These are phyloP conservation scores for Euleptes europaea DNA, from an alignment of 2,113 vertebrate species.

Conservation along the genomic window DNA sequence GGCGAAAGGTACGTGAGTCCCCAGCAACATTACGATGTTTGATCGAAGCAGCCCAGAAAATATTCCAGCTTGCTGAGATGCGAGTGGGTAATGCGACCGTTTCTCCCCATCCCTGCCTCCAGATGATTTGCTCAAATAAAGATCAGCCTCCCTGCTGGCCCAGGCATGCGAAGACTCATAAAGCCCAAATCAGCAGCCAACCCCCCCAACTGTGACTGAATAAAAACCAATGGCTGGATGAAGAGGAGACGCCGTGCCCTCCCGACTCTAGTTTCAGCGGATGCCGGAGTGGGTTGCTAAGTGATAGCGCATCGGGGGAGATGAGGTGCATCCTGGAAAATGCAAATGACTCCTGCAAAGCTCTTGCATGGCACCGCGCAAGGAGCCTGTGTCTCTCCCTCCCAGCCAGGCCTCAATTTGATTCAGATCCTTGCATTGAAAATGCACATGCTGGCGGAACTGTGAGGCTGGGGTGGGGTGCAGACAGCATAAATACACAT, in stretches of 20 bases:
- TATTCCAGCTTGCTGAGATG: neutral
- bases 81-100: slow-evolving; percentile 30
- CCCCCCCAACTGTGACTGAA: slow-evolving; percentile 26
- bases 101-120: neutral
- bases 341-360: slow-evolving; percentile 23
- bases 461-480: neutral
- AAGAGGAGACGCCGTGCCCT: slow-evolving; percentile 9
- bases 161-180: slow-evolving; percentile 8
- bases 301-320: slow-evolving; percentile 25
- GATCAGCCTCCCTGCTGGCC: slow-evolving; percentile 8
- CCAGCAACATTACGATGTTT: slow-evolving; percentile 30
- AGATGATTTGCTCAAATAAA: slow-evolving; percentile 38
- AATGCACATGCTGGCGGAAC: neutral
- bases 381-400: slow-evolving; percentile 28
- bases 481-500: neutral
- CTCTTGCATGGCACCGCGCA: neutral
- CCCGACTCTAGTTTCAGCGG: slow-evolving; percentile 1
- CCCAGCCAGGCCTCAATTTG: slow-evolving; percentile 33
- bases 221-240: neutral
- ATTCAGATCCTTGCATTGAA: slow-evolving; percentile 22
- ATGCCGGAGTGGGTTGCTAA: slow-evolving; percentile 13
- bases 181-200: slow-evolving; percentile 38
- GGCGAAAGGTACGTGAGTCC: neutral
- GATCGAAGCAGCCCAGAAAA: neutral
- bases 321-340: slow-evolving; percentile 35